Evolutionary conservation across 1,140 invertebrate genomes (phyloP).

Genomic region (Meloidogyne exigua): DNA sequence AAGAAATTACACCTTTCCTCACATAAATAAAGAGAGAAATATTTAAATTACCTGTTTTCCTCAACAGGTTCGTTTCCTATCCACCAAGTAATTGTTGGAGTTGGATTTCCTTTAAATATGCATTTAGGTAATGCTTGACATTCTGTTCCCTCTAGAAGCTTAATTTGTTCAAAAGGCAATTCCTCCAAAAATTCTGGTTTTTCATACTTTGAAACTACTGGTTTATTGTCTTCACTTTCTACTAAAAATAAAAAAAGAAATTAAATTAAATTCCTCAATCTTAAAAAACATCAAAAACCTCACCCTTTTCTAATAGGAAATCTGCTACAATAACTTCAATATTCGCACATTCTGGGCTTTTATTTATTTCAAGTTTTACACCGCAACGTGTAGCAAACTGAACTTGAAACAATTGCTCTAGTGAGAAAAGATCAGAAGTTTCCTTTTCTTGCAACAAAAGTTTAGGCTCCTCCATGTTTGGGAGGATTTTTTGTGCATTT

Average conservation of each 20-base stretch:
- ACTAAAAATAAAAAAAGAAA: neutral
- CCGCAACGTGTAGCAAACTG: neutral
- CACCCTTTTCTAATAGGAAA: neutral
- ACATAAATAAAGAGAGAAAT: no score
- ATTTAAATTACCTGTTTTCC: neutral
- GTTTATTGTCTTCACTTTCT: neutral
- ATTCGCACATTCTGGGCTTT: neutral
- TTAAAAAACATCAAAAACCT: neutral
- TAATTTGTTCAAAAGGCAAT: neutral
- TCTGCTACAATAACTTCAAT: constrained; percentile 11
- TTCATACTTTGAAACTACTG: neutral
- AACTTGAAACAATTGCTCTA: constrained; percentile 1
- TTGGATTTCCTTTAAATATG: neutral
- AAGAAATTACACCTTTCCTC: no score
- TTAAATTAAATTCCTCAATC: no score
- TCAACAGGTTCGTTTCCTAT: neutral
- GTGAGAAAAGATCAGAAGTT: neutral
- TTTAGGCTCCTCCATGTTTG: neutral
- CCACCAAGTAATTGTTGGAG: neutral
- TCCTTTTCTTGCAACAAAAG: neutral
- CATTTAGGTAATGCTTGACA: neutral
- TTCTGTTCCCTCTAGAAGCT: neutral
- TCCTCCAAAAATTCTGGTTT: neutral
- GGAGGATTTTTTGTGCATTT: neutral
- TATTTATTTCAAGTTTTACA: neutral